Percentiles rank a stretch among this genome's conserved stretches.
Conservation (phyloP, 2,888 invertebrate species). For the Lasioglossum malachurum region DNA sequence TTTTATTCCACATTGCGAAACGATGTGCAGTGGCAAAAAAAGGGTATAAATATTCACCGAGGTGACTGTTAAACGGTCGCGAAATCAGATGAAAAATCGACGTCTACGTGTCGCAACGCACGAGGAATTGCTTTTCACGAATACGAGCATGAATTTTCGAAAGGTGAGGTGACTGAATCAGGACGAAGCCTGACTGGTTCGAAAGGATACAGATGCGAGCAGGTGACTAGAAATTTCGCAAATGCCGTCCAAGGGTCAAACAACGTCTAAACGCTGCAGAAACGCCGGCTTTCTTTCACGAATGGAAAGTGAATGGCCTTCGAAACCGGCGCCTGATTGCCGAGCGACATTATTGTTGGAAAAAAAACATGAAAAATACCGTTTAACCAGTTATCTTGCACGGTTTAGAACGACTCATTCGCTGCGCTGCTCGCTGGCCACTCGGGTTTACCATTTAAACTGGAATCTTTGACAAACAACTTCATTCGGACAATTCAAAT, state of each 20-base stretch:
- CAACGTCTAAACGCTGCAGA: slow-evolving; percentile 51
- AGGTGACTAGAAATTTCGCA: slow-evolving; percentile 40
- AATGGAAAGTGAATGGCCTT: slow-evolving; percentile 74
- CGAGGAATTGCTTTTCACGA: not conserved
- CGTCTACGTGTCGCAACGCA: not conserved
- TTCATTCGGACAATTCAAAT: not conserved
- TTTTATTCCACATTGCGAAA: not conserved
- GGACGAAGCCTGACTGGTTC: not conserved
- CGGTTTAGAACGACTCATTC: not conserved
- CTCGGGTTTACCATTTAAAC: not conserved
- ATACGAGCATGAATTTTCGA: not conserved
- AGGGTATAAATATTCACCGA: slow-evolving; percentile 18
- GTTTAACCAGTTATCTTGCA: slow-evolving; percentile 8
- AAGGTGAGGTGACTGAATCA: not conserved
- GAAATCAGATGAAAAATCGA: not conserved
- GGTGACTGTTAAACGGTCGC: not conserved
- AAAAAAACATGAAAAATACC: slow-evolving; percentile 27
- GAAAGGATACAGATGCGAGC: slow-evolving; percentile 1
- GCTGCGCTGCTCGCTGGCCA: not conserved
- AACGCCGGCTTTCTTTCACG: slow-evolving; percentile 71
- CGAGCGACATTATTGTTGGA: slow-evolving; percentile 25
- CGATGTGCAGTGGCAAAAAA: not conserved
- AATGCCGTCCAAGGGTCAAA: slow-evolving; percentile 59
- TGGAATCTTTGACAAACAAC: not conserved
- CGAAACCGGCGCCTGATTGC: slow-evolving; percentile 31